Conservation (phyloP, 2,797 vertebrate genomes). For the Melanogrammus aeglefinus region DNA sequence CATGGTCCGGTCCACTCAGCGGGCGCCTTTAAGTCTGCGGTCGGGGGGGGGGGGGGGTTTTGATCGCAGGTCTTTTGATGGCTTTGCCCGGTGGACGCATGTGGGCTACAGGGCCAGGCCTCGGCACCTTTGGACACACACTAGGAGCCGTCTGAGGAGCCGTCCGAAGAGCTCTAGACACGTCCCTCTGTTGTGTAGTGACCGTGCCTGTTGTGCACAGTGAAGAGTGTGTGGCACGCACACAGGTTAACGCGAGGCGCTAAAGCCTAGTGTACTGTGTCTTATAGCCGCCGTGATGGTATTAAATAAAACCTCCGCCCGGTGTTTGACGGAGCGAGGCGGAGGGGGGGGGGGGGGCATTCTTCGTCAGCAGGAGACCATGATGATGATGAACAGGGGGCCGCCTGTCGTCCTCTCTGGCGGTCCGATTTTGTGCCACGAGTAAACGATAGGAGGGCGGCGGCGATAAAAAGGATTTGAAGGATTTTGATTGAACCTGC, state of each 20-base stretch:
- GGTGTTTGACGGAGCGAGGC: neutral
- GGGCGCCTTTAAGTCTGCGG: conserved; percentile 37
- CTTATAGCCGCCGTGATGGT: neutral
- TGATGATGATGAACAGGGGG: neutral
- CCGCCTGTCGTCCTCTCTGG: neutral
- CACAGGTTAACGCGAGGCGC: neutral
- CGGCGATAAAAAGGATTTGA: neutral
- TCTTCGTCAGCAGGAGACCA: neutral
- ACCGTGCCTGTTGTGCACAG: neutral
- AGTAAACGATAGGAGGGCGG: neutral
- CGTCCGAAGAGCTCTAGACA: neutral
- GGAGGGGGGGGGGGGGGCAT: too few relatives aligned
- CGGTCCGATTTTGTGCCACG: neutral
- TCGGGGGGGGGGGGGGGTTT: conserved; percentile 47
- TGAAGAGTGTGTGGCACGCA: neutral
- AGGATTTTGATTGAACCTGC: neutral
- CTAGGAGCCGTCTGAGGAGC: neutral
- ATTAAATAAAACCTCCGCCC: neutral
- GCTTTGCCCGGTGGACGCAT: conserved; percentile 43
- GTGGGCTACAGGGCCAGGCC: conserved; percentile 6
- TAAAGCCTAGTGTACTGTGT: neutral
- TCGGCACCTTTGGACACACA: conserved; percentile 15
- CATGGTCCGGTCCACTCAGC: conserved; percentile 34
- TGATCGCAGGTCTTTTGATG: conserved; percentile 62
- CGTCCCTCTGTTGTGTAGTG: neutral